A percentile compares a stretch with the other conserved stretches of the same genome.
Evolutionary conservation across 2,888 invertebrate genomes (phyloP).

Genomic region (Altica lythri): DNA sequence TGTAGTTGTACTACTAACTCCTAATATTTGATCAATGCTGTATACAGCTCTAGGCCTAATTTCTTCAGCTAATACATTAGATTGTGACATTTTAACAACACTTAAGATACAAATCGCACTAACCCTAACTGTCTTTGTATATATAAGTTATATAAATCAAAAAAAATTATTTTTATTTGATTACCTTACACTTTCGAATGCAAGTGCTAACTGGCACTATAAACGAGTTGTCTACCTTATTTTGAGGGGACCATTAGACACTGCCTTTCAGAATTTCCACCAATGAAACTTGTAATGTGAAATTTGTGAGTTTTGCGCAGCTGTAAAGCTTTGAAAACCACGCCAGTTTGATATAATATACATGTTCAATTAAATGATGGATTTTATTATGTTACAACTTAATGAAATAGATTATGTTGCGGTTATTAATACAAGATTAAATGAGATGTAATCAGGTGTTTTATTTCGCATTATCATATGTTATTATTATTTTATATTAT

Average conservation of each 20-base stretch:
- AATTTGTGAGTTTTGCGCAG: constrained; percentile 1
- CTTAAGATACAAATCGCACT: constrained; percentile 12
- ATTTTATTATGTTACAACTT: constrained; percentile 44
- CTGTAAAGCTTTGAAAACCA: constrained; percentile 42
- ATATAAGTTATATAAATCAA: no score
- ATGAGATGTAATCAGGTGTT: constrained; percentile 51
- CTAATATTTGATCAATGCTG: constrained; percentile 58
- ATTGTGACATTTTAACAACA: constrained; percentile 47
- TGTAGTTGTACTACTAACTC: constrained; percentile 47
- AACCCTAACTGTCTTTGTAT: neutral
- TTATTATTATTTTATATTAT: constrained; percentile 44
- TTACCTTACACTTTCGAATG: constrained; percentile 26
- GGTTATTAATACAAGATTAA: constrained; percentile 48
- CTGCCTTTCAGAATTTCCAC: constrained; percentile 44
- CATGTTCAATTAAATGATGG: constrained; percentile 42
- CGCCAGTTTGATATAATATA: constrained; percentile 50
- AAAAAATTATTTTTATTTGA: constrained; percentile 24
- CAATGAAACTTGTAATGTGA: constrained; percentile 41
- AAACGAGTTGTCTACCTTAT: constrained; percentile 43
- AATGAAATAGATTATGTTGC: constrained; percentile 50
- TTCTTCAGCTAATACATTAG: constrained; percentile 43
- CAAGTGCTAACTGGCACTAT: constrained; percentile 43
- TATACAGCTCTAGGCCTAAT: constrained; percentile 55
- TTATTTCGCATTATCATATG: constrained; percentile 44
- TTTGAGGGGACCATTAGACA: constrained; percentile 39